These are phyloP conservation scores for Pluvianellus socialis DNA, from an alignment of 2,113 vertebrate species.

Conservation along the genomic window DNA sequence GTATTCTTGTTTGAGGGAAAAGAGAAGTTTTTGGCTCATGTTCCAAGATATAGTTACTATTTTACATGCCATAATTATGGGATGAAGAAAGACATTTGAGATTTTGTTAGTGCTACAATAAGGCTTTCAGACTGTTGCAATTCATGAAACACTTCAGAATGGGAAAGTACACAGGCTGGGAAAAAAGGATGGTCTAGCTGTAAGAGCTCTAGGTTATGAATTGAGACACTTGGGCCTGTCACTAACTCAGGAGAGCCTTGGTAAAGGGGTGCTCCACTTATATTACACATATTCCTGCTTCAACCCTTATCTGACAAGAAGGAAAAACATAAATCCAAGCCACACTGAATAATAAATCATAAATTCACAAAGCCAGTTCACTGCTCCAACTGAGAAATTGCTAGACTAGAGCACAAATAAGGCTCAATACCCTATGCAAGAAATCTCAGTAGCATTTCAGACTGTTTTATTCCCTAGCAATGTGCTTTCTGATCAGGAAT, in stretches of 20 bases:
- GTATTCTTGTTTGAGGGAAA: background rate
- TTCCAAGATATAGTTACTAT: background rate
- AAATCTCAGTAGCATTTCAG: background rate
- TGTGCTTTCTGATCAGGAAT: background rate
- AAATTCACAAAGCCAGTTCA: background rate
- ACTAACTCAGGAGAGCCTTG: background rate
- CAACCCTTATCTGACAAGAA: background rate
- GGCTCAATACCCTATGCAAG: background rate
- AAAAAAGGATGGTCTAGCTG: background rate
- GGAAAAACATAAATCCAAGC: background rate
- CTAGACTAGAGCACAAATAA: background rate
- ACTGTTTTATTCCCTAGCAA: background rate
- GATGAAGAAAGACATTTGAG: background rate
- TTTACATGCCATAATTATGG: background rate
- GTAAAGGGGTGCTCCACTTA: background rate
- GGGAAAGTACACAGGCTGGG: rapidly evolving
- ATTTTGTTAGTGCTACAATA: background rate
- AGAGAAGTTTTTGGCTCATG: background rate
- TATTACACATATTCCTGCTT: background rate
- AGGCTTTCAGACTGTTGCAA: background rate
- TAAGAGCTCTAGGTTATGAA: background rate
- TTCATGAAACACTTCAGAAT: background rate
- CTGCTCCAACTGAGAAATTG: background rate
- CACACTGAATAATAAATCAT: background rate
- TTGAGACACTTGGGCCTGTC: background rate